Percentiles rank a stretch among this genome's conserved stretches.
These are phyloP conservation scores for Zaprionus africanus DNA, from an alignment of 1,140 invertebrate genomes.

Conservation along the genomic window DNA sequence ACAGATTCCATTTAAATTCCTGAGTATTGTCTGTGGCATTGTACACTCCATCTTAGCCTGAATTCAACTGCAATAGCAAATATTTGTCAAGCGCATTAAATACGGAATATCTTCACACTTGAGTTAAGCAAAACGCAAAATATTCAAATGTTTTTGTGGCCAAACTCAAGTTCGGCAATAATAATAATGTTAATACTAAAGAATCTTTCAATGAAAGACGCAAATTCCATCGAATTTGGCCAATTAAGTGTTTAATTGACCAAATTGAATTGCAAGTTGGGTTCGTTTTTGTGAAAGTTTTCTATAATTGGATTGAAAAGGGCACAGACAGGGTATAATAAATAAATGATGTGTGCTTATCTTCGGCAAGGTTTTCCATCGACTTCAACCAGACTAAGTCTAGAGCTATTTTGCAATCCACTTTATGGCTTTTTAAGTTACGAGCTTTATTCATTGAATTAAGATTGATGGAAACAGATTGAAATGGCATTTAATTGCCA, in stretches of 20 bases:
- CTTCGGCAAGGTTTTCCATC: not conserved
- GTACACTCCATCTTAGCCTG: not conserved
- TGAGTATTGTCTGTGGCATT: not conserved
- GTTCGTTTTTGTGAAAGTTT: not conserved
- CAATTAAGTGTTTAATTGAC: conserved; percentile 6
- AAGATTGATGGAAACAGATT: conserved; percentile 28
- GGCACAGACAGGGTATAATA: not conserved
- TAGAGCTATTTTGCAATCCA: not conserved
- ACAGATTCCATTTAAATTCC: conserved; percentile 1
- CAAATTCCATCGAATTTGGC: not conserved
- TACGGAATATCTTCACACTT: conserved; percentile 1
- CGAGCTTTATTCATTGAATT: conserved; percentile 19
- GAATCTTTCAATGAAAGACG: not conserved
- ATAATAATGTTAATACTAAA: not conserved
- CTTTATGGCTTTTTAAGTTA: conserved; percentile 6
- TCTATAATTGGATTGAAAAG: not conserved
- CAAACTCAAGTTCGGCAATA: not conserved
- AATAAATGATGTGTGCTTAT: conserved; percentile 1
- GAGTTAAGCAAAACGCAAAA: not conserved
- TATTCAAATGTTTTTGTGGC: not conserved
- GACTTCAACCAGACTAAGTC: not conserved
- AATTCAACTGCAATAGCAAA: not conserved
- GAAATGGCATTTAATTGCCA: conserved; percentile 26
- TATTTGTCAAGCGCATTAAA: not conserved
- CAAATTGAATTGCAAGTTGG: not conserved